phyloP scores from a whole-genome alignment of 2,113 vertebrate species.

The Suncus etruscus region DNA sequence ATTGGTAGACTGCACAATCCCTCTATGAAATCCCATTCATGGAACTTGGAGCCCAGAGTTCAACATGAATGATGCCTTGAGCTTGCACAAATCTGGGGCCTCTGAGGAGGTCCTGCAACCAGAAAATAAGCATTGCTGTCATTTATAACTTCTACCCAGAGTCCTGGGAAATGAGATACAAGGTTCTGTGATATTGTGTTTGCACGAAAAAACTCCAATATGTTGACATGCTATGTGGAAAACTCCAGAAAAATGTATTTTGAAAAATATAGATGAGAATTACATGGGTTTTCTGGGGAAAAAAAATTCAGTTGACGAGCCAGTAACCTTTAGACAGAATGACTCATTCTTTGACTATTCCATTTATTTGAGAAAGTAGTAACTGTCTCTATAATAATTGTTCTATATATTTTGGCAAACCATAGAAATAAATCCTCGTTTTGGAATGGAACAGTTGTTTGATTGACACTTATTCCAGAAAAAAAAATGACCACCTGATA shows the following conservation, averaged over 20 bases:
- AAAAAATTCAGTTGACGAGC: conserved; percentile 48
- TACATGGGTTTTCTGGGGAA: conserved; percentile 14
- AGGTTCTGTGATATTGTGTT: not conserved
- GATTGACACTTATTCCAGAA: conserved; percentile 69
- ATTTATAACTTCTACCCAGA: not conserved
- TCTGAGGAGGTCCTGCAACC: not conserved
- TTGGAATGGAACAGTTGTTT: conserved; percentile 62
- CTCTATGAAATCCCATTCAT: not conserved
- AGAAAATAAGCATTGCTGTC: not conserved
- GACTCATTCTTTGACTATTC: conserved; percentile 53
- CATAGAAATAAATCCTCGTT: conserved; percentile 37
- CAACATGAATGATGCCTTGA: not conserved
- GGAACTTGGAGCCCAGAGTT: not conserved
- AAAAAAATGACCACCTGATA: conserved; percentile 72
- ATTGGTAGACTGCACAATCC: not conserved
- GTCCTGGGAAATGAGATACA: not conserved
- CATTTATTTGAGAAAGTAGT: conserved; percentile 45
- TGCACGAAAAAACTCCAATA: conserved; percentile 4
- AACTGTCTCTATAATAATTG: conserved; percentile 49
- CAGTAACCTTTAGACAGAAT: conserved; percentile 34
- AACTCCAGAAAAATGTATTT: conserved; percentile 19
- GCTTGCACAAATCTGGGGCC: not conserved
- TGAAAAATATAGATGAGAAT: conserved; percentile 26
- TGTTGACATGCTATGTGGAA: not conserved
- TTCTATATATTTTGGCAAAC: conserved; percentile 61